Evolutionary conservation across 2,888 invertebrate genomes (phyloP).

Genomic region (Drosophila algonquin): DNA sequence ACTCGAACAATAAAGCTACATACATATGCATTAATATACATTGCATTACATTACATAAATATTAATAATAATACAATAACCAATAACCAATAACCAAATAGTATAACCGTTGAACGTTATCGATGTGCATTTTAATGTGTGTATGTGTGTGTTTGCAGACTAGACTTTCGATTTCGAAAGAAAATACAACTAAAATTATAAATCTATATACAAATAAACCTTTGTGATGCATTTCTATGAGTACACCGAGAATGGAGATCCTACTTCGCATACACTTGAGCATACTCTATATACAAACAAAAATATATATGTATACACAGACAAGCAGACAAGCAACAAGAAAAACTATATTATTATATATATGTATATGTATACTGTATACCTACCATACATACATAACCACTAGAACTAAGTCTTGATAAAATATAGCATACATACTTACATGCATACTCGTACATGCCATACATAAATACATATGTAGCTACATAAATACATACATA

Average conservation of each 20-base stretch:
- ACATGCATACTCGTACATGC: background rate
- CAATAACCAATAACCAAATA: too few relatives aligned
- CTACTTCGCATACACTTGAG: constrained; percentile 15
- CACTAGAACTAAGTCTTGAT: constrained; percentile 24
- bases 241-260: constrained; percentile 15
- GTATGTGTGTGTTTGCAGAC: too few relatives aligned
- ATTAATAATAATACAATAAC: too few relatives aligned
- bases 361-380: constrained; percentile 23
- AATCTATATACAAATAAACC: constrained; percentile 26
- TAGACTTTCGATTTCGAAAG: constrained; percentile 1
- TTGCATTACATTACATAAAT: too few relatives aligned
- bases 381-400: constrained; percentile 18
- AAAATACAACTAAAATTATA: background rate
- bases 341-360: constrained; percentile 3
- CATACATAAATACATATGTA: background rate
- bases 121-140: too few relatives aligned
- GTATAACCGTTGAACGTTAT: too few relatives aligned
- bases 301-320: background rate
- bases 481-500: background rate
- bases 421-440: constrained; percentile 1
- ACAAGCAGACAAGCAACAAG: background rate
- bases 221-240: constrained; percentile 72
- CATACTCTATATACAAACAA: constrained; percentile 14
- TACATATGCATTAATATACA: too few relatives aligned
- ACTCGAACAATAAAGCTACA: too few relatives aligned